A percentile compares a stretch with the other conserved stretches of the same genome.
phyloP scores from a whole-genome alignment of 1,140 invertebrate genomes.

The Musca domestica region DNA sequence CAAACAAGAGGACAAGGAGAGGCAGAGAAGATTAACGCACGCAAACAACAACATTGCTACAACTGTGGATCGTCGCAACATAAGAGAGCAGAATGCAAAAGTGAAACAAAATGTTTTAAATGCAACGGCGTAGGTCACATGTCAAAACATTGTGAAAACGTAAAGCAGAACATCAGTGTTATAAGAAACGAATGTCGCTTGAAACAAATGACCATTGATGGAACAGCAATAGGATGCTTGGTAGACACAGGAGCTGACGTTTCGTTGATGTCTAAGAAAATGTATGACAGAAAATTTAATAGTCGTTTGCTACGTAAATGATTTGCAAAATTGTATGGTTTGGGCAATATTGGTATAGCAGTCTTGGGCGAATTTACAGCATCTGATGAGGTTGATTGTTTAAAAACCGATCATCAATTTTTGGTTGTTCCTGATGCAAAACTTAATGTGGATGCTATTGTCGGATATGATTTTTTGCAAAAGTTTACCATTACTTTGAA shows the following conservation, averaged over 20 bases:
- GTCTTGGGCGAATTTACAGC: conserved; percentile 1
- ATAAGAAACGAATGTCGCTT: neutral
- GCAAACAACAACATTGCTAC: neutral
- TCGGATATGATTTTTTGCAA: conserved; percentile 14
- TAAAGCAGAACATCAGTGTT: neutral
- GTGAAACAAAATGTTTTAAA: neutral
- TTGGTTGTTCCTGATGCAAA: conserved; percentile 15
- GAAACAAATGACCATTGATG: no score
- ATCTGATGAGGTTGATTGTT: neutral
- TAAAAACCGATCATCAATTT: neutral
- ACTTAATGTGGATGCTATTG: conserved; percentile 1
- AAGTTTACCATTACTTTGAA: conserved; percentile 3
- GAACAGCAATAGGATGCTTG: no score
- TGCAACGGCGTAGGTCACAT: neutral
- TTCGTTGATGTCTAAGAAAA: neutral
- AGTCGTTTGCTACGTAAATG: neutral
- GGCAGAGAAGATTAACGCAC: neutral
- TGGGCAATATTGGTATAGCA: conserved; percentile 10
- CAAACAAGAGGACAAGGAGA: neutral
- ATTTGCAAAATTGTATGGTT: neutral
- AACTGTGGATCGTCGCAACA: neutral
- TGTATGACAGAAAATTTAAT: conserved; percentile 9
- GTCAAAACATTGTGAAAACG: neutral
- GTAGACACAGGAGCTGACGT: no score
- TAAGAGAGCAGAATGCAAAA: neutral